These are phyloP conservation scores for Rhineura floridana DNA, from an alignment of 2,113 vertebrate species.

Conservation along the genomic window DNA sequence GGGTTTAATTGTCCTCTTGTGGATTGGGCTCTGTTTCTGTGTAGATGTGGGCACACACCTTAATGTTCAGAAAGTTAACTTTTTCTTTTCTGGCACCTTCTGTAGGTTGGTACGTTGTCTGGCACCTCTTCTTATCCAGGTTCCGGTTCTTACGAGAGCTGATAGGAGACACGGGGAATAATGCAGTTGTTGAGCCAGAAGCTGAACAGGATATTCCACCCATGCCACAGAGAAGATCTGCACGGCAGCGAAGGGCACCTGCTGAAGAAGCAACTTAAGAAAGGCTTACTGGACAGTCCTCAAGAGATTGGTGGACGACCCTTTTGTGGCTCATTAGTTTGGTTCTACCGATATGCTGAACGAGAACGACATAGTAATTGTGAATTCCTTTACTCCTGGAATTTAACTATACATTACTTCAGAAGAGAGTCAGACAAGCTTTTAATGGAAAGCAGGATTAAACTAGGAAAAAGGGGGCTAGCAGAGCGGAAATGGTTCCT, in stretches of 20 bases:
- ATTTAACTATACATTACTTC: constrained; percentile 24
- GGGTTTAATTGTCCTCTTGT: no score
- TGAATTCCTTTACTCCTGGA: constrained; percentile 50
- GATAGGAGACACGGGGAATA: constrained; percentile 89
- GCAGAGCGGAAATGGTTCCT: constrained; percentile 19
- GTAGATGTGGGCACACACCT: background rate
- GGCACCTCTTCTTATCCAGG: constrained; percentile 97
- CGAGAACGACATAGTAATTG: constrained; percentile 17
- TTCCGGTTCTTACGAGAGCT: constrained; percentile 98
- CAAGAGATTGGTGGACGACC: background rate
- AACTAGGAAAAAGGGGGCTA: constrained; percentile 54
- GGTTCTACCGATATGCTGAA: constrained; percentile 48
- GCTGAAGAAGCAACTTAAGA: constrained; percentile 77
- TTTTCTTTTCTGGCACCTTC: constrained; percentile 42
- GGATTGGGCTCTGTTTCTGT: no score
- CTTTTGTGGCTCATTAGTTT: constrained; percentile 40
- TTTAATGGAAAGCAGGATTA: constrained; percentile 59
- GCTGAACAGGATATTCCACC: constrained; percentile 73
- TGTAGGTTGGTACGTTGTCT: constrained; percentile 98
- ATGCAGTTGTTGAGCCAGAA: constrained; percentile 83
- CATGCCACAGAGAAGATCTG: constrained; percentile 69
- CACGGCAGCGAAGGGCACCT: constrained; percentile 83
- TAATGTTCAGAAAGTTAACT: constrained; percentile 20
- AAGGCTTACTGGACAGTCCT: fast-evolving
- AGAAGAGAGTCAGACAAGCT: constrained; percentile 27